A percentile compares a stretch with the other conserved stretches of the same genome.
These are phyloP conservation scores for Ptilodon capucinus DNA, from an alignment of 2,888 invertebrate genomes.

Conservation along the genomic window DNA sequence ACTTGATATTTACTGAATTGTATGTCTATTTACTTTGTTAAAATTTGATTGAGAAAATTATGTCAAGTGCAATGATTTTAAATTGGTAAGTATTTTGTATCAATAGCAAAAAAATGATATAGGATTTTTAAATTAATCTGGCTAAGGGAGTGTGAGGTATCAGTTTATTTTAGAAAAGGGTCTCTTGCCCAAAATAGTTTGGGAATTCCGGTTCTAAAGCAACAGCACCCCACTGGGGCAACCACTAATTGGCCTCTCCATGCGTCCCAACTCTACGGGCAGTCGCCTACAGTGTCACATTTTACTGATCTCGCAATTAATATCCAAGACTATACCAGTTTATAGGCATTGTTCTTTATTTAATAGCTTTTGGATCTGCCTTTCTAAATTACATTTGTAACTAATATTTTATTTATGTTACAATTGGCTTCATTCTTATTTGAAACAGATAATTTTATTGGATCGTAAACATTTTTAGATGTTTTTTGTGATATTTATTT, in stretches of 20 bases:
- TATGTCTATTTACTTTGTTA: too few species aligned
- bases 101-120: too few species aligned
- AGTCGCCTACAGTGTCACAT: constrained; percentile 53
- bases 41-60: too few species aligned
- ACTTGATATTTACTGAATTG: too few species aligned
- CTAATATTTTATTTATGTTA: not conserved
- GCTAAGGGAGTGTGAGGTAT: too few species aligned
- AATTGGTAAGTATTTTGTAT: too few species aligned
- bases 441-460: not conserved
- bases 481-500: not conserved
- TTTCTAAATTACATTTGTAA: not conserved
- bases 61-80: too few species aligned
- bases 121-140: too few species aligned
- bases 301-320: constrained; percentile 56
- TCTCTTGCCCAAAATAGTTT: too few species aligned
- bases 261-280: constrained; percentile 37
- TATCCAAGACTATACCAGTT: constrained; percentile 30
- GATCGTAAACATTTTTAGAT: not conserved
- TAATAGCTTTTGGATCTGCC: not conserved
- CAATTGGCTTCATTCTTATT: not conserved
- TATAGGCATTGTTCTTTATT: not conserved
- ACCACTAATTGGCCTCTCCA: constrained; percentile 33
- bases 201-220: too few species aligned
- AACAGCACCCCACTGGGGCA: not conserved
- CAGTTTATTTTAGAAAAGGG: too few species aligned